Evolutionary conservation across 92 coral and sea anemone species (phyloP), one percentile per base, ranked within the genome.

Genomic region (Parazoanthus darwini): DNA sequence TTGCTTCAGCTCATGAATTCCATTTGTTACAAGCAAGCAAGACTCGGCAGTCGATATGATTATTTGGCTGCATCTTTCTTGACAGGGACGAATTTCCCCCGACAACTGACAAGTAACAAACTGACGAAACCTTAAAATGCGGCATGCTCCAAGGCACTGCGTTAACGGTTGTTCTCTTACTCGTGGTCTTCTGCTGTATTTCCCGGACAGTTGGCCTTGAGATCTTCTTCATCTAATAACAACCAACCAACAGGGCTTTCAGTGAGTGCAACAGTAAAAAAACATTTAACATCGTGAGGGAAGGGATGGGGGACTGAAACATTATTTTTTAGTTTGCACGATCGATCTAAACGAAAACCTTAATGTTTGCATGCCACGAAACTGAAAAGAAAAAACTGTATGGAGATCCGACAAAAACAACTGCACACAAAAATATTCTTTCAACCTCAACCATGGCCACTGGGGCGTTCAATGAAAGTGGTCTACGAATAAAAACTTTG

Each of bases 171-270:
- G n/a, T 26, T 78, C 72, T 66, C 48, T 91, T 42, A 94, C 25
- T 94, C 98, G 63, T 94, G 98, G 48, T 93, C 96, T 51, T 93
- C 94, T 4, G 96, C 94, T n/a, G 98, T 92, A 56, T 96, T 93
- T 66, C 98, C 98, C 3, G 98, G 98, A 74, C 98, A 96, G 67
- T 93, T 94, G n/a, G 81, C 87, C 14, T 78, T 82, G 71, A 96
- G 82, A 78, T 96, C 98, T 29, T 88, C 90, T 20, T 93, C 95
- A 92, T 95, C 98, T 96, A 80, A 44, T 80, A 87, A 46, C 80
- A 43, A 43, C 33, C 79, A 73, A 71, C 80, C 35, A 91, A 54
- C 37, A 25, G 50, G 3, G 23, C 18, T 80, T 86, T 89, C 39
- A 37, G 38, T 43, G 8, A 88, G 29, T 2, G 72, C 65, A 16